phyloP scores from a whole-genome alignment of 2,113 vertebrate genomes.

The Bubalus kerabau region DNA sequence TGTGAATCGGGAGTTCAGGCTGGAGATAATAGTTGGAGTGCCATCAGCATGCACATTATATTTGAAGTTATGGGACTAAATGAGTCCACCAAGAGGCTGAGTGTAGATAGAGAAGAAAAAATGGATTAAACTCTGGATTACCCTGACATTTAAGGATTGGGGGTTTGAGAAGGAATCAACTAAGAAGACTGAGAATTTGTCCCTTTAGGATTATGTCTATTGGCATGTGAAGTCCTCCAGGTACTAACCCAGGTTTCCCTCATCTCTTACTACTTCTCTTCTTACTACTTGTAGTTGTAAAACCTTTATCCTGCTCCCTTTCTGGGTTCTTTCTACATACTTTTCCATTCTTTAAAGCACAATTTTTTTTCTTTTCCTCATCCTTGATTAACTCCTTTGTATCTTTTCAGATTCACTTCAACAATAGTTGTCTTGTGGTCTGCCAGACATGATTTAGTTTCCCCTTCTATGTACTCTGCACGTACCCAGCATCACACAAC shows the following conservation, averaged over 20 bases:
- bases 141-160: background rate
- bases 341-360: background rate
- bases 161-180: background rate
- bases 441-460: background rate
- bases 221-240: background rate
- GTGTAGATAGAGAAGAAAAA: background rate
- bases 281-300: background rate
- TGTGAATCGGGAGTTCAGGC: background rate
- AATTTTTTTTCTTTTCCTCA: background rate
- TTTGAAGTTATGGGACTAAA: background rate
- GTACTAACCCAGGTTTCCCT: background rate
- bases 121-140: background rate
- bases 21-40: background rate
- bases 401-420: background rate
- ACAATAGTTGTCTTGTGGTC: background rate
- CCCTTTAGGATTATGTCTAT: background rate
- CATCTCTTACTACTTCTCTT: background rate
- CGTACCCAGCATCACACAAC: background rate
- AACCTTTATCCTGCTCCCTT: background rate
- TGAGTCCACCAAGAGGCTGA: background rate
- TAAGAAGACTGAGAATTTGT: background rate
- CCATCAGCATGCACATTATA: background rate
- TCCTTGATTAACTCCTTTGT: background rate
- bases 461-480: background rate
- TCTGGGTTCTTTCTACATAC: background rate